A percentile compares a stretch with the other conserved stretches of the same genome.
Evolutionary conservation across 1,140 invertebrate genomes (phyloP).

Genomic region (Hestina assimilis): DNA sequence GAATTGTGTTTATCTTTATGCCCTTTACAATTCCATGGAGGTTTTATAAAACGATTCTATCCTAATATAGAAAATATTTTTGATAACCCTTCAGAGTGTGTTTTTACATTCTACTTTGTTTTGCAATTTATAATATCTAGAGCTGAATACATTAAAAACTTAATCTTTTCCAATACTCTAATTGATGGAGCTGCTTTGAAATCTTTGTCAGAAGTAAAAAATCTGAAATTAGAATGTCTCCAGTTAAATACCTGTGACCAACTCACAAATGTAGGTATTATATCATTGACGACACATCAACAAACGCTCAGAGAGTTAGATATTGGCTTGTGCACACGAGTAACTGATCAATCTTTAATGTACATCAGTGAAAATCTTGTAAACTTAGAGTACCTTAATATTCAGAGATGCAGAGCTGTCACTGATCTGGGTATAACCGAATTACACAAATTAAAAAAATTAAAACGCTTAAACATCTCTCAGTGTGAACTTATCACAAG

Average conservation of each 20-base stretch:
- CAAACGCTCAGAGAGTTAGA: conserved; percentile 80
- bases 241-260: conserved; percentile 82
- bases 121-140: conserved; percentile 79
- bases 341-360: conserved; percentile 81
- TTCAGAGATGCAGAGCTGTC: conserved; percentile 80
- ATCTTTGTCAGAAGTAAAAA: conserved; percentile 74
- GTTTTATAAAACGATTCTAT: conserved; percentile 83
- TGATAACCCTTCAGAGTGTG: conserved; percentile 81
- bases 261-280: conserved; percentile 81
- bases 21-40: conserved; percentile 84
- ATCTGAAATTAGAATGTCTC: conserved; percentile 79
- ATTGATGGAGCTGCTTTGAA: conserved; percentile 82
- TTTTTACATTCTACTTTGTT: conserved; percentile 85
- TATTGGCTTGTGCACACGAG: conserved; percentile 80
- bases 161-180: conserved; percentile 83
- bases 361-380: conserved; percentile 79
- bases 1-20: conserved; percentile 82
- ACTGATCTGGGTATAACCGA: conserved; percentile 80
- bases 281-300: conserved; percentile 79
- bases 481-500: conserved; percentile 82
- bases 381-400: conserved; percentile 78
- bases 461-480: conserved; percentile 82
- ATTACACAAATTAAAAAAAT: conserved; percentile 76
- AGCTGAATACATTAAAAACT: conserved; percentile 76
- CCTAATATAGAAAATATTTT: conserved; percentile 66